phyloP scores from a whole-genome alignment of 2,888 invertebrate species.

The Drymonia ruficornis region DNA sequence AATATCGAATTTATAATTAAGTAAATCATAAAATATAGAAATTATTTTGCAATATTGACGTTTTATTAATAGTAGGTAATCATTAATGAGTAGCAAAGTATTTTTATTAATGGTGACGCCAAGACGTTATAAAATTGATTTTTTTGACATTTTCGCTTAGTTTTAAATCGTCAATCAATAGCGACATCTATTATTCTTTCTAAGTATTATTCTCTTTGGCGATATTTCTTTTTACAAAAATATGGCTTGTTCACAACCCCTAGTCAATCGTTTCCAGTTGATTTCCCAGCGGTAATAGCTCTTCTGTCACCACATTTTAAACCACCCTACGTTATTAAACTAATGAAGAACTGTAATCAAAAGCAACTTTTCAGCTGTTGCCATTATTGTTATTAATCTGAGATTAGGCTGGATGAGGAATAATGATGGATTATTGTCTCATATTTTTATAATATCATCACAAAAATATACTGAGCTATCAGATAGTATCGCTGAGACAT shows the following conservation, averaged over 20 bases:
- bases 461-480: neutral
- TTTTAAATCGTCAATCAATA: too few relatives aligned
- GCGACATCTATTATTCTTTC: too few relatives aligned
- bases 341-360: too few relatives aligned
- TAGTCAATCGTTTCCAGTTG: neutral
- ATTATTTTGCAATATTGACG: conserved; percentile 13
- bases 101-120: too few relatives aligned
- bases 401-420: too few relatives aligned
- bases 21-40: conserved; percentile 13
- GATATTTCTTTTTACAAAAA: neutral
- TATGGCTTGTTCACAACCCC: neutral
- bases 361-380: too few relatives aligned
- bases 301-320: neutral
- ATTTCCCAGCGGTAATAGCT: neutral
- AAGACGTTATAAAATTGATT: too few relatives aligned
- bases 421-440: too few relatives aligned
- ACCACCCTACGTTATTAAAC: neutral
- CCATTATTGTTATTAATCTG: too few relatives aligned
- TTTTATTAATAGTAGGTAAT: conserved; percentile 1
- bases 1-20: conserved; percentile 18
- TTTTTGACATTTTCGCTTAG: too few relatives aligned
- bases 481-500: neutral
- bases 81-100: too few relatives aligned
- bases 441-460: neutral
- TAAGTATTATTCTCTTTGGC: neutral